Base-by-base conservation (phyloP, 2,888 invertebrate species). In the Caradrina clavipalpis region DNA sequence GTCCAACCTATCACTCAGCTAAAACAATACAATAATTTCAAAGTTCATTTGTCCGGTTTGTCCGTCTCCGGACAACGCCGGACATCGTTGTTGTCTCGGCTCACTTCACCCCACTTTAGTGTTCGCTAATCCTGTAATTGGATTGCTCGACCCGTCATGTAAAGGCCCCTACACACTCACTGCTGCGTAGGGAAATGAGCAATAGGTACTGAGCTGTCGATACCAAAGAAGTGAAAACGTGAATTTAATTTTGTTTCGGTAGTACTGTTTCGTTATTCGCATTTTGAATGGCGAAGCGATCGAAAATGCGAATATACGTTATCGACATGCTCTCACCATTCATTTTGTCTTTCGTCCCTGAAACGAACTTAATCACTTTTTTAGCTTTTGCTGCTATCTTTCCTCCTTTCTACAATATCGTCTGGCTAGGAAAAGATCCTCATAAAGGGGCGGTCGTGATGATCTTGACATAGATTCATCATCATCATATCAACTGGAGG, bases 101-200 rank as follows among this genome's bases (percentile, higher is more conserved):
- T 89, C 89, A 90, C 88, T 92, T 90, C 90, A 92, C 90, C 88
- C 89, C 91, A 91, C 91, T 92, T 91, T 88, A 90, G 83, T 87
- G 85, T 81, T 76, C 70, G 82, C 88, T 92, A 91, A 92, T 91
- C 91, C 88, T 78, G 66, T 92, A 91, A 92, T 91, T 91, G 92
- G 92, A 91, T 92, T 91, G 88, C 84, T 83, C 83, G 86, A 73
- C 82, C 81, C 73, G 74, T 66, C 82, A 69, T 68, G 70, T 81
- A 74, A 83, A 78, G 85, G 68, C 71, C 60, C 70, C 69, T 82
- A 68, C 79, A 81, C 71, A 69, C 55, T 63, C 31, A 22, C 45
- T 61, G 64, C 66, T 69, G 61, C 55, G 42, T 50, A 54, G 8
- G 21, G 22, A 54, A 63, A 58, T 71, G 64, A 73, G 22, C 35